phyloP scores from a whole-genome alignment of 2,888 invertebrate species.

The Apomyelois bistriatella region DNA sequence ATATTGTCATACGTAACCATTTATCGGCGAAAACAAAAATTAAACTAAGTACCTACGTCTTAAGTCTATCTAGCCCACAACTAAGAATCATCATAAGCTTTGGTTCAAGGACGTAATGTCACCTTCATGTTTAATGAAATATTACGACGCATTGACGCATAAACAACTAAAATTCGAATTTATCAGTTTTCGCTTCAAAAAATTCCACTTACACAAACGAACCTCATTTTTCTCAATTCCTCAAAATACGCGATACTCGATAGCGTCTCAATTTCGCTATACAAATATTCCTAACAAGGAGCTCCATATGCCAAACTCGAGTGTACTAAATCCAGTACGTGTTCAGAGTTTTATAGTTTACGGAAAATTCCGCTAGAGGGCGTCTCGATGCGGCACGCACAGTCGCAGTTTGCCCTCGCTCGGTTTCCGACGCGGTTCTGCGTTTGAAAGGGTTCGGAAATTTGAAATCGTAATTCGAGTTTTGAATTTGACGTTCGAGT shows the following conservation, averaged over 20 bases:
- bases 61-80: no score
- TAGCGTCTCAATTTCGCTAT: constrained; percentile 7
- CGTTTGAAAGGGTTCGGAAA: background rate
- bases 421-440: background rate
- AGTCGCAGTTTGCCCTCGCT: constrained; percentile 8
- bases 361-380: constrained; percentile 11
- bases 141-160: no score
- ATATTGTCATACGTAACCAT: no score
- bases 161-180: no score
- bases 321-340: constrained; percentile 1
- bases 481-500: constrained; percentile 5
- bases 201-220: background rate
- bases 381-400: constrained; percentile 2
- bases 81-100: no score
- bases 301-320: background rate
- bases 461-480: background rate
- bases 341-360: background rate
- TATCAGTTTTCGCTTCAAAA: background rate
- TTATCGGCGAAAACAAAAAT: no score
- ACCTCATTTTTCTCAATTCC: background rate
- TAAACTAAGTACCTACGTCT: no score
- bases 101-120: no score
- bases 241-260: background rate
- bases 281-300: constrained; percentile 9
- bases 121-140: no score